Evolutionary conservation across 2,888 invertebrate species (phyloP).

Genomic region (Leucania comma): DNA sequence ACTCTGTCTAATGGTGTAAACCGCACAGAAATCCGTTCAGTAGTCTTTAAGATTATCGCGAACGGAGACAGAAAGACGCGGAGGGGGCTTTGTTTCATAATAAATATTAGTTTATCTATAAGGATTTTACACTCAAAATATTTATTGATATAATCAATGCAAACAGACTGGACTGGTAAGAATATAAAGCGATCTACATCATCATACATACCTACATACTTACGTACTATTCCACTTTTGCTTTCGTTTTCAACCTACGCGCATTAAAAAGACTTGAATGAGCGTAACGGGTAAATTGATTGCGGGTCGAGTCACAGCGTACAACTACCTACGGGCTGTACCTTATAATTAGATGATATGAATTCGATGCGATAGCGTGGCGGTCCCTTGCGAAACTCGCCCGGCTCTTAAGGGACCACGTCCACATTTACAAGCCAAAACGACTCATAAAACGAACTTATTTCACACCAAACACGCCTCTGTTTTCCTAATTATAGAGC

Average conservation of each 20-base stretch:
- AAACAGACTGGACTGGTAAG: conserved; percentile 19
- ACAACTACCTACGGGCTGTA: conserved; percentile 76
- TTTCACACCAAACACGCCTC: conserved; percentile 31
- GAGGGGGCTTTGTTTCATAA: too few relatives aligned
- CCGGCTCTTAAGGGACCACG: conserved; percentile 85
- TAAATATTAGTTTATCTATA: too few relatives aligned
- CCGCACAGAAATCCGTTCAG: too few relatives aligned
- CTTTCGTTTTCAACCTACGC: conserved; percentile 56
- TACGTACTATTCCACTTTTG: conserved; percentile 36
- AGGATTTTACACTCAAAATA: conserved; percentile 27
- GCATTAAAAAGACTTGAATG: conserved; percentile 62
- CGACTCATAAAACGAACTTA: conserved; percentile 15
- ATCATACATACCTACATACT: conserved; percentile 5
- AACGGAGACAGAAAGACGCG: too few relatives aligned
- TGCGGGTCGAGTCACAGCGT: conserved; percentile 65
- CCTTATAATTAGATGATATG: conserved; percentile 90
- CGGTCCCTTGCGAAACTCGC: conserved; percentile 87
- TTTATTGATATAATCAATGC: conserved; percentile 21
- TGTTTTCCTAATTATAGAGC: conserved; percentile 10
- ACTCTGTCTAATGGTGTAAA: too few relatives aligned
- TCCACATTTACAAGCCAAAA: conserved; percentile 60
- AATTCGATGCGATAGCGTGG: conserved; percentile 87
- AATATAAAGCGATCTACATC: conserved; percentile 34
- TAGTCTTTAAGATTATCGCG: too few relatives aligned
- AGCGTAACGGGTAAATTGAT: conserved; percentile 70